Conservation (phyloP, 2,888 invertebrate species). For the Copidosoma aretas region DNA sequence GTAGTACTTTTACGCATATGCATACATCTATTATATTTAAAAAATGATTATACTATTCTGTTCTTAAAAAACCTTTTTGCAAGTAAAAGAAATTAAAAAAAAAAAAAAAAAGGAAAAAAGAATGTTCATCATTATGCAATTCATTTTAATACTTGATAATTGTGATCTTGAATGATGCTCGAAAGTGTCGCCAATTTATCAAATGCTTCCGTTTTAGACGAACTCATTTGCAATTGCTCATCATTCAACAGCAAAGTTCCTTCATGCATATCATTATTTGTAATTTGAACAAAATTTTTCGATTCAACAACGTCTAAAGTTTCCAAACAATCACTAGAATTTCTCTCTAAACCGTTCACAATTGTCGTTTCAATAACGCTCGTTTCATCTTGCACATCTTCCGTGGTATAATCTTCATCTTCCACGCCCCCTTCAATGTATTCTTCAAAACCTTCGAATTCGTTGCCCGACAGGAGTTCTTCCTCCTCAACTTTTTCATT, state of each 20-base stretch:
- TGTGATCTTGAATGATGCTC: constrained; percentile 37
- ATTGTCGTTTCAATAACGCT: constrained; percentile 29
- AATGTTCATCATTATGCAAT: constrained; percentile 11
- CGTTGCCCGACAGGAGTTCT: background rate
- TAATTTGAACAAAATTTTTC: constrained; percentile 24
- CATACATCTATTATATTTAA: background rate
- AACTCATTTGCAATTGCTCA: constrained; percentile 20
- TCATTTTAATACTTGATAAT: constrained; percentile 35
- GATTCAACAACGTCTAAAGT: constrained; percentile 27
- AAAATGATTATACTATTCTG: no score
- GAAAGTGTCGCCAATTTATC: constrained; percentile 15
- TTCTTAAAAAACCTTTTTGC: constrained; percentile 21
- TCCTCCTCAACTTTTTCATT: constrained; percentile 10
- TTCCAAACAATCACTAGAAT: constrained; percentile 33
- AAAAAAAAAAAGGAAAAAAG: background rate
- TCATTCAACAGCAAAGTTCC: constrained; percentile 24
- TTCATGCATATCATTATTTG: constrained; percentile 11
- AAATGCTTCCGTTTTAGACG: constrained; percentile 26
- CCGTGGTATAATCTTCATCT: background rate
- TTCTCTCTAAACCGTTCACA: constrained; percentile 31
- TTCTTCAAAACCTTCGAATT: background rate
- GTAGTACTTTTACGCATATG: background rate
- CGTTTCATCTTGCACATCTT: constrained; percentile 12
- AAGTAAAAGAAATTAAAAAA: constrained; percentile 35
- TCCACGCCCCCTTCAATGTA: background rate